Conservation (phyloP, 2,797 vertebrate genomes). For the Pogonophryne albipinna region DNA sequence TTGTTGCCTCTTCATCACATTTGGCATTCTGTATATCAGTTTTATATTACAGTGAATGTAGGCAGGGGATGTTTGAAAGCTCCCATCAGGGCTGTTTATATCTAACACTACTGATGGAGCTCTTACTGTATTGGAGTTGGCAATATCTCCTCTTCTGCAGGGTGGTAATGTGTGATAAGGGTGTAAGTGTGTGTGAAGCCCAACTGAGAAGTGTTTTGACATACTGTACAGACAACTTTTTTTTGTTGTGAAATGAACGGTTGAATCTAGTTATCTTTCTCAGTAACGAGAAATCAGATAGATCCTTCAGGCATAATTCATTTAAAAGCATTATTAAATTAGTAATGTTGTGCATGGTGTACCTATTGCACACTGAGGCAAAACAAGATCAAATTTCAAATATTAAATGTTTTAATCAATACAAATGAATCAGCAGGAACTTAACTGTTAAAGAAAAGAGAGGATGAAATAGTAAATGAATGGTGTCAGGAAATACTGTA, state of each 20-base stretch:
- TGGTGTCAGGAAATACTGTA: too few species aligned
- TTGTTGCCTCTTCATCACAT: conserved; percentile 3
- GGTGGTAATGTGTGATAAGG: background rate
- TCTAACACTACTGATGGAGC: conserved; percentile 25
- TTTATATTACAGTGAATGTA: conserved; percentile 26
- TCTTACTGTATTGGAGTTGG: conserved; percentile 5
- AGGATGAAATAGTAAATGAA: too few species aligned
- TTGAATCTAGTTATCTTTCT: background rate
- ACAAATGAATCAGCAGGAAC: too few species aligned
- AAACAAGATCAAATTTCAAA: too few species aligned
- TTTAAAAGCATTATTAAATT: too few species aligned
- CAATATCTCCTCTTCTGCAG: background rate
- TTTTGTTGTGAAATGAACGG: background rate
- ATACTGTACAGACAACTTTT: background rate
- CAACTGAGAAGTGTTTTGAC: background rate
- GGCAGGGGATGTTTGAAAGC: conserved; percentile 19
- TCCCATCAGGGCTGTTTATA: conserved; percentile 35
- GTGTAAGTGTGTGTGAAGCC: conserved; percentile 13
- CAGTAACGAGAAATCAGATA: too few species aligned
- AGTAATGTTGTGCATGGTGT: too few species aligned
- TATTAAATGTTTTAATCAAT: too few species aligned
- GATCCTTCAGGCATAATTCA: too few species aligned
- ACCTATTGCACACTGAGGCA: too few species aligned
- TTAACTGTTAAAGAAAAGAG: too few species aligned
- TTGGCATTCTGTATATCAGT: conserved; percentile 2